Percentiles rank a stretch among this genome's conserved stretches.
These are phyloP conservation scores for Hippopotamus amphibius DNA, from an alignment of 2,113 vertebrate genomes.

Conservation along the genomic window DNA sequence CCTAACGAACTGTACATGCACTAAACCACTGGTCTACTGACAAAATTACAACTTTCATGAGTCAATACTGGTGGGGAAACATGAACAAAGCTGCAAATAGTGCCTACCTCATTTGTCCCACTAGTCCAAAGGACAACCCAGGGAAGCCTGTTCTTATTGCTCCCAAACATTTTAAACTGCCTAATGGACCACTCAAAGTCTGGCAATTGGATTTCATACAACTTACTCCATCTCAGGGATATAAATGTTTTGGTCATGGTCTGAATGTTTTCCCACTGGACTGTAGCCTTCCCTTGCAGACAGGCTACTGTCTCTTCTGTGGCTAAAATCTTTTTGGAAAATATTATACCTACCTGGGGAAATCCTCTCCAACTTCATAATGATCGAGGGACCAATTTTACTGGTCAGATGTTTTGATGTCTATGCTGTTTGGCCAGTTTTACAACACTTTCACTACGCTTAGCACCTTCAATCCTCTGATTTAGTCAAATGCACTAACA, in stretches of 20 bases:
- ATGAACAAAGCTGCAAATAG: neutral
- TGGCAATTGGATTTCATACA: neutral
- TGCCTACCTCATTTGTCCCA: neutral
- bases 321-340: neutral
- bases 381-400: neutral
- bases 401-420: neutral
- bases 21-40: neutral
- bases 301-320: neutral
- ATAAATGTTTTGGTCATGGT: neutral
- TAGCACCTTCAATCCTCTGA: no score
- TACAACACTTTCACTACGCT: no score
- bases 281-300: neutral
- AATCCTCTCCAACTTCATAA: neutral
- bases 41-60: neutral
- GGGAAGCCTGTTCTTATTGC: neutral
- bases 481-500: no score
- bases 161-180: neutral
- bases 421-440: no score
- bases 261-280: neutral
- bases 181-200: neutral
- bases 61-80: neutral
- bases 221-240: neutral
- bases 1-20: neutral
- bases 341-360: neutral
- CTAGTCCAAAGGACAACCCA: neutral